A percentile compares a stretch with the other conserved stretches of the same genome.
phyloP scores from a whole-genome alignment of 2,797 vertebrate species.

The Ispidina picta region DNA sequence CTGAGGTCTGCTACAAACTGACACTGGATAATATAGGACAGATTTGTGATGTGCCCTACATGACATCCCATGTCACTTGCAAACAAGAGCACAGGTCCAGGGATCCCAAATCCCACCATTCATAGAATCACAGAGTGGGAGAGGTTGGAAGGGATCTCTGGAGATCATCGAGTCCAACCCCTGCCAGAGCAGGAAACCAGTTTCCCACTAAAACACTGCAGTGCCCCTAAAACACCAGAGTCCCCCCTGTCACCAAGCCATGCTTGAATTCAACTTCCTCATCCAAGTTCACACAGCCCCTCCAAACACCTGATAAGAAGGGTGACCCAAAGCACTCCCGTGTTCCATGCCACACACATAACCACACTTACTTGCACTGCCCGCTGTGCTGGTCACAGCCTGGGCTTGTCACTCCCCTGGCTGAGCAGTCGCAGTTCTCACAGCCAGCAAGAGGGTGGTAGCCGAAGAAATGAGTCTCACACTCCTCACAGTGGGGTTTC shows the following conservation, averaged over 20 bases:
- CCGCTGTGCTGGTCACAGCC: conserved; percentile 84
- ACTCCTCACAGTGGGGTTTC: conserved; percentile 86
- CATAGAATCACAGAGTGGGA: too few relatives aligned
- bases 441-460: conserved; percentile 91
- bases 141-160: too few relatives aligned
- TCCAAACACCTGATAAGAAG: neutral
- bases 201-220: neutral
- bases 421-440: conserved; percentile 88
- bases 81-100: neutral
- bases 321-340: neutral
- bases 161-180: too few relatives aligned
- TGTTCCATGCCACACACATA: neutral
- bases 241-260: neutral
- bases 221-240: neutral
- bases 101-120: neutral
- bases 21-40: neutral
- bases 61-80: neutral
- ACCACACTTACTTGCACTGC: conserved; percentile 87
- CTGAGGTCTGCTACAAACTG: neutral
- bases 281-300: neutral
- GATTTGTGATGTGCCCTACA: neutral
- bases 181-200: too few relatives aligned
- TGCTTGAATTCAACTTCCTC: neutral
- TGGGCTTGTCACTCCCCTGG: conserved; percentile 67
- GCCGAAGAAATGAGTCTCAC: conserved; percentile 83